Conservation (phyloP, 2,113 vertebrate genomes). For the Xenopus laevis region DNA sequence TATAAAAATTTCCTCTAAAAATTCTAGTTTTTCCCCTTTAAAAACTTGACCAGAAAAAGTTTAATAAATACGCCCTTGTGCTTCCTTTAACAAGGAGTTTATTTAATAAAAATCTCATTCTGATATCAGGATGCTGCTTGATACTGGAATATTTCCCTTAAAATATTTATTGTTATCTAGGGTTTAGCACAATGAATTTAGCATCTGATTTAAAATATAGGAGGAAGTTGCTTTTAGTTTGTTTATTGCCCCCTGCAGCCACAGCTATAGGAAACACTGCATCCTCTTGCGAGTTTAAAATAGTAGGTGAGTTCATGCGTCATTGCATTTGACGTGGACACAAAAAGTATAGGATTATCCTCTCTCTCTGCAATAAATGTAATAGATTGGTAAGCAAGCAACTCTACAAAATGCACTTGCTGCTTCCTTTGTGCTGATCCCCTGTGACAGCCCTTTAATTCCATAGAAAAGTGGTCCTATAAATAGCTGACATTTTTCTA, state of each 20-base stretch:
- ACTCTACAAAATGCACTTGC: neutral
- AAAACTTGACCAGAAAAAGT: too few species aligned
- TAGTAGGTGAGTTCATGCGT: neutral
- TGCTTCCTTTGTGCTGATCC: constrained; percentile 11
- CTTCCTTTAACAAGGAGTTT: too few species aligned
- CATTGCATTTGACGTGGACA: neutral
- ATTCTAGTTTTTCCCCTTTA: too few species aligned
- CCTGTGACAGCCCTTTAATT: neutral
- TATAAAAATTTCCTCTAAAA: too few species aligned
- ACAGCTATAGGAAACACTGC: neutral
- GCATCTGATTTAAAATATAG: neutral
- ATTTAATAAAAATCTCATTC: too few species aligned
- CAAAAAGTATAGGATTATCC: constrained; percentile 10
- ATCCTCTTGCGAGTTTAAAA: neutral
- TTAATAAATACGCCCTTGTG: too few species aligned
- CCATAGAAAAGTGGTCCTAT: constrained; percentile 7
- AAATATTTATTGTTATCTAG: neutral
- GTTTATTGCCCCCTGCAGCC: neutral
- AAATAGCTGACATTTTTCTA: constrained; percentile 17
- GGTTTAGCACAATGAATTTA: neutral
- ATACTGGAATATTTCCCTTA: neutral
- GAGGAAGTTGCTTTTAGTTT: neutral
- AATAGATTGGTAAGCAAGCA: constrained; percentile 11
- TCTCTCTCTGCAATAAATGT: constrained; percentile 16
- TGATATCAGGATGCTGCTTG: neutral